These are phyloP conservation scores for Tragelaphus strepsiceros DNA, from an alignment of 2,113 vertebrate species.

Conservation along the genomic window DNA sequence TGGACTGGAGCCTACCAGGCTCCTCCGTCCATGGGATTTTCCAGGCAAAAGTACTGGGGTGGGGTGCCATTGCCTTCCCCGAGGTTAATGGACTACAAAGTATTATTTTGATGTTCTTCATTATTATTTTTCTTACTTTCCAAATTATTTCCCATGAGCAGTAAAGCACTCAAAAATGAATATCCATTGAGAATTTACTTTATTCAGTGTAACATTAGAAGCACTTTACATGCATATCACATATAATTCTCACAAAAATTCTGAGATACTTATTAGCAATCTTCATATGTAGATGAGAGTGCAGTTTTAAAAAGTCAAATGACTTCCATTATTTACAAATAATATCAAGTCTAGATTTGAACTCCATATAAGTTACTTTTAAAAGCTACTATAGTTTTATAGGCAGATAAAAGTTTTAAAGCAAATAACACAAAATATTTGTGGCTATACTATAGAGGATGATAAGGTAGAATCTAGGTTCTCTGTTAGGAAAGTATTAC, in stretches of 20 bases:
- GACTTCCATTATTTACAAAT: background rate
- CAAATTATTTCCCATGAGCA: background rate
- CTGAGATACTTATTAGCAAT: background rate
- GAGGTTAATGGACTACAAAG: background rate
- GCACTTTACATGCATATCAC: background rate
- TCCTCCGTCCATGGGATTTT: too few relatives aligned
- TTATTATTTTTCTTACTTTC: background rate
- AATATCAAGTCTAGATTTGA: background rate
- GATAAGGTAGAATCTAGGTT: background rate
- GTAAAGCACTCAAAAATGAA: background rate
- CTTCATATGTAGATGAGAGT: background rate
- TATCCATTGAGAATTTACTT: background rate
- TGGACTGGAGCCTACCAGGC: too few relatives aligned
- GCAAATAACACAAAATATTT: background rate
- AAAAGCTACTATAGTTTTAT: background rate
- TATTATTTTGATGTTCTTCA: background rate
- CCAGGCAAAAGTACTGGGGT: too few relatives aligned
- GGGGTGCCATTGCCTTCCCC: too few relatives aligned
- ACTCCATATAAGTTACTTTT: background rate
- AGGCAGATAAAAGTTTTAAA: slow-evolving; percentile 1
- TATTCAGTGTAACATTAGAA: background rate
- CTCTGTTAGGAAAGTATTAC: background rate
- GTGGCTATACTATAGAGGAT: background rate
- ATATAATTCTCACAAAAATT: background rate
- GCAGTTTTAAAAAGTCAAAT: background rate